A percentile compares a stretch with the other conserved stretches of the same genome.
Conservation (phyloP, 2,113 vertebrate species). For the Myiopsitta monachus region DNA sequence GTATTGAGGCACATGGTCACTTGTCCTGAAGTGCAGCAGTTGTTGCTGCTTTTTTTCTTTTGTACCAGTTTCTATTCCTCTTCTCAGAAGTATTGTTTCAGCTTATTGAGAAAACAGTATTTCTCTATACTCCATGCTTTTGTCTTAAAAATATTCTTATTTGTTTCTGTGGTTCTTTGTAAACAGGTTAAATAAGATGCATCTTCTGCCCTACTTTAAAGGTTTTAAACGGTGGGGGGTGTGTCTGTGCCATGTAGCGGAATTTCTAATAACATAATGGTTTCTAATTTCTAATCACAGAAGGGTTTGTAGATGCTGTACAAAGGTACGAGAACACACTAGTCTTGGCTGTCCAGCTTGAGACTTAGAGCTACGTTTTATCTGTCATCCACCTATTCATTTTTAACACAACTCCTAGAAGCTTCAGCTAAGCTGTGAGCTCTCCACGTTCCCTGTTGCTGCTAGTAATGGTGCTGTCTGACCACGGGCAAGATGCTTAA, state of each 20-base stretch:
- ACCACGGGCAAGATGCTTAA: neutral
- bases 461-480: neutral
- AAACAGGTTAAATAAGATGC: neutral
- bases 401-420: neutral
- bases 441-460: neutral
- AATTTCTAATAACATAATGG: neutral
- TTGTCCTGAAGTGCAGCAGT: neutral
- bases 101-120: neutral
- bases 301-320: neutral
- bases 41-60: neutral
- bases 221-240: neutral
- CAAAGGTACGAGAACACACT: neutral
- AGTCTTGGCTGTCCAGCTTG: neutral
- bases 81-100: neutral
- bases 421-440: neutral
- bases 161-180: neutral
- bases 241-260: neutral
- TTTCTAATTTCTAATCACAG: neutral
- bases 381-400: no score
- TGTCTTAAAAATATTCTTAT: neutral
- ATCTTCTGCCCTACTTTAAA: neutral
- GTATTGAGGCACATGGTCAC: accelerated
- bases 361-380: neutral
- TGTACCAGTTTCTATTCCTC: neutral
- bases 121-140: neutral